Base-by-base conservation (phyloP, 2,797 vertebrate genomes). In the Caiman crocodilus region DNA sequence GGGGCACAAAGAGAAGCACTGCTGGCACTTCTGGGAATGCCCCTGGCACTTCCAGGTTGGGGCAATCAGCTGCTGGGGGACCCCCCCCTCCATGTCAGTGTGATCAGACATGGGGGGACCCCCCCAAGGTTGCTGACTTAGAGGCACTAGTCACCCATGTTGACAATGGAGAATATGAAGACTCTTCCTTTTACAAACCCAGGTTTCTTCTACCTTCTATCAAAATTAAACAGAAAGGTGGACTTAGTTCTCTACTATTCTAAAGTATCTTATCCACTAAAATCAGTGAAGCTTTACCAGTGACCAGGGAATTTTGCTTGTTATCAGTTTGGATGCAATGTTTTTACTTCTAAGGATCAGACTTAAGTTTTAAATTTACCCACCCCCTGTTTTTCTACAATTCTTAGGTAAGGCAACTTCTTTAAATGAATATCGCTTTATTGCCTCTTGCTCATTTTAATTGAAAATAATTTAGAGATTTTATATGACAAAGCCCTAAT, bases 261-360 rank as follows among this genome's bases (percentile, higher is more conserved):
- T 80, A 78, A 80, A n/a, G 58, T 93, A 85, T 64, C 89, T 76
- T 2, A 2, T 57, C 1, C 42, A 86, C 69, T 82, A 83, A 93
- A 81, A 87, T 89, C 90, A 74, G 81, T 73, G 87, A 94, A 92
- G 85, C 79, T 90, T 75, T 96, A 91, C 79, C 89, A 93, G 89
- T 89, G 82, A 74, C 85, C 82, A 94, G 25, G 88, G 89, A 88
- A 86, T 55, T 57, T 71, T 75, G 83, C 77, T 87, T 87, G 61
- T 67, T 82, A 20, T 88, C 90, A 92, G 74, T 87, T 94, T 88
- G 95, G 93, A 93, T 92, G 87, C 93, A 94, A 81, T 21, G 83
- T 71, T 88, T 92, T 71, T 79, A 25, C 79, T 84, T 88, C 76
- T 32, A 89, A 88, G 89, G 79, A 80, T 42, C 42, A 58, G 25